phyloP scores from a whole-genome alignment of 2,797 vertebrate species.

The Pipistrellus pipistrellus region DNA sequence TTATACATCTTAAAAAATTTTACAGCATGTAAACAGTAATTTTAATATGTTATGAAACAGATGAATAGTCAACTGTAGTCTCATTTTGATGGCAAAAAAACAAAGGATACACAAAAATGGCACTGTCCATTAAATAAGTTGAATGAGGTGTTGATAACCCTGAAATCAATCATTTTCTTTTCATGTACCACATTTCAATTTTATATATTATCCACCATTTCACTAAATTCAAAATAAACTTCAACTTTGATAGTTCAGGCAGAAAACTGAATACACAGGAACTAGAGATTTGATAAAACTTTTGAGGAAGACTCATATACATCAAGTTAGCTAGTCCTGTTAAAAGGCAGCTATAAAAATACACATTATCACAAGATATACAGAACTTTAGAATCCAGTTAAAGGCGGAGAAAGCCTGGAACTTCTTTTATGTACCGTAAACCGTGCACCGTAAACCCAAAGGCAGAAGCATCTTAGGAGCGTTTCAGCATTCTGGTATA shows the following conservation, averaged over 20 bases:
- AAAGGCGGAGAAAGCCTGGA: conserved; percentile 69
- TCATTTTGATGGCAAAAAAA: conserved; percentile 32
- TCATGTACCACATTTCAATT: background rate
- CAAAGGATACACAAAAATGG: conserved; percentile 29
- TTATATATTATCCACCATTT: conserved; percentile 20
- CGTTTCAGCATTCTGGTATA: conserved; percentile 65
- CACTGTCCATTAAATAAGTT: background rate
- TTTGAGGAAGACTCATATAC: conserved; percentile 39
- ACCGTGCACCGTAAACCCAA: conserved; percentile 77
- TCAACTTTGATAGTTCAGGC: background rate
- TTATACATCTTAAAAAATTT: conserved; percentile 48
- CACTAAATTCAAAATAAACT: background rate
- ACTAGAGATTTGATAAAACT: background rate
- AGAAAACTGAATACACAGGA: conserved; percentile 13
- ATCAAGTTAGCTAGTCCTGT: conserved; percentile 63
- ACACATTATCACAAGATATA: conserved; percentile 83
- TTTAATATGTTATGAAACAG: conserved; percentile 64
- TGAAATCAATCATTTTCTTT: conserved; percentile 28
- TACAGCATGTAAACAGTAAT: conserved; percentile 53
- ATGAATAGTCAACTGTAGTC: conserved; percentile 56
- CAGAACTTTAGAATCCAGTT: conserved; percentile 80
- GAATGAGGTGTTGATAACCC: background rate
- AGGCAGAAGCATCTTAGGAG: conserved; percentile 68
- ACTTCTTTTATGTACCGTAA: conserved; percentile 81
- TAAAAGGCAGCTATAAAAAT: conserved; percentile 86